phyloP scores from a whole-genome alignment of 1,140 invertebrate genomes.

The Armadillidium nasatum region DNA sequence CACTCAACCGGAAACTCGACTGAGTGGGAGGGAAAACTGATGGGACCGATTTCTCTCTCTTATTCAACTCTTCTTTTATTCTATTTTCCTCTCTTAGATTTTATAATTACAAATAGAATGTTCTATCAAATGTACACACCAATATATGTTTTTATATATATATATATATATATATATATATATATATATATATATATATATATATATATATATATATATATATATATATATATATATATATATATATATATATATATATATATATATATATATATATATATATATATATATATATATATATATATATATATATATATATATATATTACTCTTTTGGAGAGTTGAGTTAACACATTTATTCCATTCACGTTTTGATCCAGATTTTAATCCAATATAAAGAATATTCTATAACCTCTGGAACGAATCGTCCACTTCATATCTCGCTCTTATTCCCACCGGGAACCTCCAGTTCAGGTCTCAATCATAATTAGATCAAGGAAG shows the following conservation, averaged over 20 bases:
- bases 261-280: too few relatives aligned
- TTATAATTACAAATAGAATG: too few relatives aligned
- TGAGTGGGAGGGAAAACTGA: background rate
- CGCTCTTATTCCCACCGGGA: background rate
- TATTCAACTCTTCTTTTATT: too few relatives aligned
- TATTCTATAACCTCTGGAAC: background rate
- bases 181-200: conserved; percentile 15
- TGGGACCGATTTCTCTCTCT: too few relatives aligned
- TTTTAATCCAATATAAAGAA: background rate
- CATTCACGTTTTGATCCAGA: conserved; percentile 1
- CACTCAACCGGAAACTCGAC: background rate
- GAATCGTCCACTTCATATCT: background rate
- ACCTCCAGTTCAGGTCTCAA: background rate
- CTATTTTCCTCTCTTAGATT: too few relatives aligned
- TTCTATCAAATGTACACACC: too few relatives aligned
- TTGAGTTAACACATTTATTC: background rate
- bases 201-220: conserved; percentile 15
- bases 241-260: background rate
- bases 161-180: background rate
- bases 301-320: too few relatives aligned
- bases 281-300: too few relatives aligned
- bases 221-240: conserved; percentile 8
- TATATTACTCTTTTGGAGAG: too few relatives aligned
- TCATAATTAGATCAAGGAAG: background rate
- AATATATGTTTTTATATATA: too few relatives aligned